phyloP scores from a whole-genome alignment of 1,140 invertebrate species.

The Drosophila teissieri region DNA sequence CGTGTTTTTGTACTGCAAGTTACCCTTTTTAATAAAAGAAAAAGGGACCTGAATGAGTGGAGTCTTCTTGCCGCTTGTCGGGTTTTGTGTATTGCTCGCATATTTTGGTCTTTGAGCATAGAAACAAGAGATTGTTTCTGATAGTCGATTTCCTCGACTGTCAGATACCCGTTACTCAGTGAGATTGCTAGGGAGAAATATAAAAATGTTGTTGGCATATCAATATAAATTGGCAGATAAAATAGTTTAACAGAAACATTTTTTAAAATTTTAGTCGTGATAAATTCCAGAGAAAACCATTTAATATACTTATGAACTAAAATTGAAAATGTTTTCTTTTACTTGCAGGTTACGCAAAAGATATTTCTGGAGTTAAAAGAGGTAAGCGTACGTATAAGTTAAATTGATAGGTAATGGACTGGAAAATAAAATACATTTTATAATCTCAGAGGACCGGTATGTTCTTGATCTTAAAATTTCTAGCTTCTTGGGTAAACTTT shows the following conservation, averaged over 20 bases:
- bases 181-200: too few relatives aligned
- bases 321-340: conserved; percentile 23
- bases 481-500: too few relatives aligned
- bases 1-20: conserved; percentile 18
- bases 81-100: conserved; percentile 33
- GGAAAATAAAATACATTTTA: neutral
- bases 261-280: too few relatives aligned
- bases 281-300: conserved; percentile 45
- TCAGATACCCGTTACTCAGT: too few relatives aligned
- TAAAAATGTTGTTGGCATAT: too few relatives aligned
- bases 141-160: too few relatives aligned
- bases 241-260: too few relatives aligned
- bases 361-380: conserved; percentile 84
- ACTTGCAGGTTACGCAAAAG: conserved; percentile 84
- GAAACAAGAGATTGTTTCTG: too few relatives aligned
- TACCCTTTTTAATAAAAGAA: conserved; percentile 1
- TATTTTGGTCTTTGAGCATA: conserved; percentile 27
- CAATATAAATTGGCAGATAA: too few relatives aligned
- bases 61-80: conserved; percentile 10
- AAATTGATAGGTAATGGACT: neutral
- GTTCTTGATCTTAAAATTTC: too few relatives aligned
- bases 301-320: conserved; percentile 46
- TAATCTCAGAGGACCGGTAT: too few relatives aligned
- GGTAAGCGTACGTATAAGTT: conserved; percentile 56
- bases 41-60: conserved; percentile 8